Percentiles rank a stretch among this genome's conserved stretches.
phyloP scores from a whole-genome alignment of 2,113 vertebrate species.

The Pomatorhinus ruficollis region DNA sequence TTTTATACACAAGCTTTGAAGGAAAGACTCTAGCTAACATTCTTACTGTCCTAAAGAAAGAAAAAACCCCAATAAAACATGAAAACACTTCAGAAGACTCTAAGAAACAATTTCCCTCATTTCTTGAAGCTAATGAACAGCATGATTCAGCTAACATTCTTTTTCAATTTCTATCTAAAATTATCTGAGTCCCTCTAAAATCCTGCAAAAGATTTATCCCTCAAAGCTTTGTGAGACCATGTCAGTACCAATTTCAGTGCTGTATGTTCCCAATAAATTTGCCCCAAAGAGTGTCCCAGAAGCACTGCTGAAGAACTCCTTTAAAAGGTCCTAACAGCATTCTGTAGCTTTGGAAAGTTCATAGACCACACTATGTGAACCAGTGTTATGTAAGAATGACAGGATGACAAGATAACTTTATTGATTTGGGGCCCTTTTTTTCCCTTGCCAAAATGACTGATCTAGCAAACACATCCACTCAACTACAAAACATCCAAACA shows the following conservation, averaged over 20 bases:
- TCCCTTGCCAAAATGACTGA: background rate
- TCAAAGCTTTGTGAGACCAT: background rate
- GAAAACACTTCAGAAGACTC: background rate
- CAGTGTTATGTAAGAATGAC: background rate
- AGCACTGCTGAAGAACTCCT: background rate
- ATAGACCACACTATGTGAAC: background rate
- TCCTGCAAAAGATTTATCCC: background rate
- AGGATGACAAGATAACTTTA: background rate
- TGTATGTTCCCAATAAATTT: background rate
- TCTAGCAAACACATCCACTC: background rate
- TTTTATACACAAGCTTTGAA: background rate
- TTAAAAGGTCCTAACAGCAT: background rate
- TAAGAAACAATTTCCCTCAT: background rate
- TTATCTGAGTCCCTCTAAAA: background rate
- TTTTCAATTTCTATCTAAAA: background rate
- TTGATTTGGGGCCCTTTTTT: background rate
- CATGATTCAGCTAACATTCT: background rate
- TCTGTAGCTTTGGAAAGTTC: background rate
- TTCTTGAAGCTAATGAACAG: background rate
- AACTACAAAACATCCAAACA: accelerated
- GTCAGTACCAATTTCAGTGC: background rate
- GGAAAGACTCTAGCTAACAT: background rate
- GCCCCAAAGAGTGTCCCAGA: background rate
- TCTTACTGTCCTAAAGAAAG: background rate
- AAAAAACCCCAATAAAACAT: accelerated